A percentile compares a stretch with the other conserved stretches of the same genome.
Conservation (phyloP, 2,888 invertebrate genomes). For the Drosophila phalerata region DNA sequence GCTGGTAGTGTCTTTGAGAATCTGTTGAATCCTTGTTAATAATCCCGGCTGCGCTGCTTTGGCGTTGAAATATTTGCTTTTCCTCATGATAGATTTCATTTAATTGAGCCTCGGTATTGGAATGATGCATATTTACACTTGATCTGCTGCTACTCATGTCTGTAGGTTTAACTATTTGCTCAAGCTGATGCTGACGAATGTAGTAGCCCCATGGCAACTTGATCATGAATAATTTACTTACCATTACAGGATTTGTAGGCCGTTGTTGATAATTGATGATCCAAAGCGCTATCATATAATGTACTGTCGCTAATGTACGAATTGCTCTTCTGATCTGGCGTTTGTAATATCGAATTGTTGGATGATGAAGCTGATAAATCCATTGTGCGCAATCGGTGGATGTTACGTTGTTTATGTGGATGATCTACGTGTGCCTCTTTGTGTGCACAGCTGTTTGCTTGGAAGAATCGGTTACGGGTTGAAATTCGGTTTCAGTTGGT, state of each 20-base stretch:
- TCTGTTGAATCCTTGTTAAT: background rate
- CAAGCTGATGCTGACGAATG: slow-evolving; percentile 6
- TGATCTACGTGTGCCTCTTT: slow-evolving; percentile 30
- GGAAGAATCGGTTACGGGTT: slow-evolving; percentile 74
- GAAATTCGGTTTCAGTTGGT: slow-evolving; percentile 70
- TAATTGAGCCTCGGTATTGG: background rate
- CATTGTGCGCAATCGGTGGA: slow-evolving; percentile 58
- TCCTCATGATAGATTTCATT: too few species aligned
- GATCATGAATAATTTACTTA: slow-evolving; percentile 37
- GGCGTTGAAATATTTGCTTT: too few species aligned
- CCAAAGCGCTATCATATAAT: slow-evolving; percentile 83
- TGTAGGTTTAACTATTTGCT: background rate
- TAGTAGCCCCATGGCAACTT: slow-evolving; percentile 14
- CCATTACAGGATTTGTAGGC: slow-evolving; percentile 80
- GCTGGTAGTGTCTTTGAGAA: background rate
- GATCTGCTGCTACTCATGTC: slow-evolving; percentile 13
- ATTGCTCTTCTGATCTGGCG: slow-evolving; percentile 51
- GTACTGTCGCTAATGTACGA: slow-evolving; percentile 65
- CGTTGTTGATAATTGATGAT: slow-evolving; percentile 73
- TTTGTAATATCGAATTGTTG: slow-evolving; percentile 53
- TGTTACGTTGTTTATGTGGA: slow-evolving; percentile 14
- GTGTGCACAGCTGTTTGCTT: slow-evolving; percentile 62
- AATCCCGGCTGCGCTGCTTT: background rate
- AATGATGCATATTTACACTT: background rate
- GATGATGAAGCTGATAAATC: slow-evolving; percentile 65